phyloP scores from a whole-genome alignment of 2,797 vertebrate genomes.

The Pelodytes ibericus region DNA sequence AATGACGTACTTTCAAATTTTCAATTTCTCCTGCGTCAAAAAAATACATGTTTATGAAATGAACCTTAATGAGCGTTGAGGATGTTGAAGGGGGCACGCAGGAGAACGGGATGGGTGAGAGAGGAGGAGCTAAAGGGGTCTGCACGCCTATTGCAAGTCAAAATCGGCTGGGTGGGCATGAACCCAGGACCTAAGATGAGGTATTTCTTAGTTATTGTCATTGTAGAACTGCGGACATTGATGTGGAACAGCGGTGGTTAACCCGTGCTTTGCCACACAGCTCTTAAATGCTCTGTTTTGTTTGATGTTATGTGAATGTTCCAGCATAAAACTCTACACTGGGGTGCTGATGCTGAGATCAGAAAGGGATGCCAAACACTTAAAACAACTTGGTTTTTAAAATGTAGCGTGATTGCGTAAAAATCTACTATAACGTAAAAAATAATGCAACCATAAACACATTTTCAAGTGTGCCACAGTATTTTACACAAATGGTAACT shows the following conservation, averaged over 20 bases:
- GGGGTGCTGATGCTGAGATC: background rate
- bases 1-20: constrained; percentile 98
- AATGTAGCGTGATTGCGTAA: too few species aligned
- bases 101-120: constrained; percentile 47
- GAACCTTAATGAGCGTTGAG: constrained; percentile 59
- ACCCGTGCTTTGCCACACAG: background rate
- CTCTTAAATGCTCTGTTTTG: background rate
- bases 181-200: background rate
- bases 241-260: background rate
- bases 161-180: background rate
- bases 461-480: too few species aligned
- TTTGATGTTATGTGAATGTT: background rate
- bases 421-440: too few species aligned
- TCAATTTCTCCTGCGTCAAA: constrained; percentile 80
- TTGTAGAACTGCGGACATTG: background rate
- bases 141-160: constrained; percentile 25
- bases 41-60: background rate
- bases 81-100: constrained; percentile 30
- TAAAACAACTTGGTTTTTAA: too few species aligned
- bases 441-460: too few species aligned
- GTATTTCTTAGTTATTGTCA: background rate
- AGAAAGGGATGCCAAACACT: background rate
- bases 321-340: background rate
- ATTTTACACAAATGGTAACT: too few species aligned
- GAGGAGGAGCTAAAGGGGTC: constrained; percentile 12